phyloP scores from a whole-genome alignment of 2,888 invertebrate species.

The Tipula unca region DNA sequence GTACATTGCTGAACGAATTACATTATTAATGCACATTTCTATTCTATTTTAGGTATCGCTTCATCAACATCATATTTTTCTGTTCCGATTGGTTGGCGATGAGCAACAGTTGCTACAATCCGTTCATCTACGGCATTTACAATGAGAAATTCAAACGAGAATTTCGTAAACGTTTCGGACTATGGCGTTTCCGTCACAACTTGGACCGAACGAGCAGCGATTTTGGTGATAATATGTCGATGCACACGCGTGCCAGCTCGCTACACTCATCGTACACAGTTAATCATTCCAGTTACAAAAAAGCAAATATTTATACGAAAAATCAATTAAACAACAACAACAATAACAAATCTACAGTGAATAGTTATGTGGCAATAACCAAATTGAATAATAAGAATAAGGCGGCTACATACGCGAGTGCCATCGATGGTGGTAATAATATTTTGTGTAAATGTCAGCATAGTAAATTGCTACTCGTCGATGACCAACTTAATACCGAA shows the following conservation, averaged over 20 bases:
- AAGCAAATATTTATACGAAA: background rate
- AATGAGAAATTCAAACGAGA: slow-evolving; percentile 77
- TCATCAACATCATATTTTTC: slow-evolving; percentile 80
- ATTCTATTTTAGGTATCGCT: slow-evolving; percentile 54
- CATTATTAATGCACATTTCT: background rate
- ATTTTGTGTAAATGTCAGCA: background rate
- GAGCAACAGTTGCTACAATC: slow-evolving; percentile 86
- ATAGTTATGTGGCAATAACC: background rate
- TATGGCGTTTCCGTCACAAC: slow-evolving; percentile 42
- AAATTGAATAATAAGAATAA: background rate
- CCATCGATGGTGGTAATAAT: no score
- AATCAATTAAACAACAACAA: background rate
- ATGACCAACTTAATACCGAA: background rate
- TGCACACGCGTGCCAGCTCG: slow-evolving; percentile 40
- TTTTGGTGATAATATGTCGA: slow-evolving; percentile 36
- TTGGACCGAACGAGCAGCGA: slow-evolving; percentile 29
- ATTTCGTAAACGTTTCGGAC: slow-evolving; percentile 61
- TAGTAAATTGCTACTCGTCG: background rate
- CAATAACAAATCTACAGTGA: background rate
- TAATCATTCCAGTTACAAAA: slow-evolving; percentile 24
- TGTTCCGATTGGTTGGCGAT: slow-evolving; percentile 81
- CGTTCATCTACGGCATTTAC: slow-evolving; percentile 82
- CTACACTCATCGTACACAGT: slow-evolving; percentile 38
- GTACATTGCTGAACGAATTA: no score
- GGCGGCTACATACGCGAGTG: background rate